phyloP scores from a whole-genome alignment of 2,113 vertebrate species.

The Orycteropus afer region DNA sequence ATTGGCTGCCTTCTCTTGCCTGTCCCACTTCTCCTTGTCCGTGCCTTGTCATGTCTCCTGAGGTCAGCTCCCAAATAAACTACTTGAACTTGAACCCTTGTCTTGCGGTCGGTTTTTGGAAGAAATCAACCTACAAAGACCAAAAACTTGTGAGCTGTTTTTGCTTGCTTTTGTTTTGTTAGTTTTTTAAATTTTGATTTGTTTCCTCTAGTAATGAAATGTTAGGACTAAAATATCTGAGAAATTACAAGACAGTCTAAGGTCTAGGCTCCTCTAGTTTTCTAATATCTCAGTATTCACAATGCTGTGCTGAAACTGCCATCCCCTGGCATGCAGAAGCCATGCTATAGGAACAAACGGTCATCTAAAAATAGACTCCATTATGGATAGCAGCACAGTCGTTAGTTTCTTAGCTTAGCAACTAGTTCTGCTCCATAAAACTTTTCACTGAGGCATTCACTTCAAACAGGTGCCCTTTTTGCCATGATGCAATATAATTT shows the following conservation, averaged over 20 bases:
- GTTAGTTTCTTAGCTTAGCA: conserved; percentile 67
- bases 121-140: conserved; percentile 17
- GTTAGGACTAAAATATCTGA: background rate
- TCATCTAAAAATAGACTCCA: conserved; percentile 75
- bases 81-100: background rate
- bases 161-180: background rate
- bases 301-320: background rate
- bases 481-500: background rate
- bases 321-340: conserved; percentile 55
- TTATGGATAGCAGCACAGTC: conserved; percentile 63
- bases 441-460: conserved; percentile 56
- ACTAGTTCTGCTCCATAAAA: conserved; percentile 74
- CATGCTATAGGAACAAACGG: conserved; percentile 66
- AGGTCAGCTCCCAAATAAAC: background rate
- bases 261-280: background rate
- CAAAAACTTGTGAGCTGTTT: no score
- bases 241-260: background rate
- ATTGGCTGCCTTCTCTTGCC: background rate
- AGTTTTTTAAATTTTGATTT: background rate
- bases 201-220: conserved; percentile 1
- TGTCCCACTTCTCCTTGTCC: background rate
- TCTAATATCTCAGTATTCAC: conserved; percentile 47
- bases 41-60: background rate
- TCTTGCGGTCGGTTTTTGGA: background rate
- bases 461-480: conserved; percentile 50